These are phyloP conservation scores for Phrynocephalus guinanensis DNA, from an alignment of 2,797 vertebrate species.

Conservation along the genomic window DNA sequence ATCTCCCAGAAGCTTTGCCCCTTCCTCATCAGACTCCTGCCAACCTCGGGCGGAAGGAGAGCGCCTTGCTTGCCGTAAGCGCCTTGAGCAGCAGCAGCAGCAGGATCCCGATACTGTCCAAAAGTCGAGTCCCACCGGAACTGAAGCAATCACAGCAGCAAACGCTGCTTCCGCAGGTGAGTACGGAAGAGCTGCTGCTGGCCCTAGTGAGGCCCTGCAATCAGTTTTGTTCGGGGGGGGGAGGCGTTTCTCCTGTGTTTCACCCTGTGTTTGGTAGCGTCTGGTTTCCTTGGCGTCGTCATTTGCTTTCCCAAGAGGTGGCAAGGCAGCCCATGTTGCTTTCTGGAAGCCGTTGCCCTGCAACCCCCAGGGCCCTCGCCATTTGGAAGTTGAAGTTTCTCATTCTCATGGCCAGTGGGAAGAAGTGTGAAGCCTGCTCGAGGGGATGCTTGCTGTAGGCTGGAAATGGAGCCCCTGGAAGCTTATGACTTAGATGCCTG, in stretches of 20 bases:
- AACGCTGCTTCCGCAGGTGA: constrained; percentile 70
- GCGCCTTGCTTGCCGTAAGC: background rate
- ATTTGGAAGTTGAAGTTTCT: background rate
- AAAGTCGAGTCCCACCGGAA: constrained; percentile 50
- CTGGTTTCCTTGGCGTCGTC: background rate
- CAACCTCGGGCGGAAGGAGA: constrained; percentile 8
- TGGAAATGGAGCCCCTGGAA: background rate
- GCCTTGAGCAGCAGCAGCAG: constrained; percentile 60
- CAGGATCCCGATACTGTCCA: constrained; percentile 68
- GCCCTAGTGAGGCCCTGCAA: too few relatives aligned
- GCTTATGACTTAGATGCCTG: too few relatives aligned
- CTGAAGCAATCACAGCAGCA: constrained; percentile 53
- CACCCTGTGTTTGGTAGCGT: background rate
- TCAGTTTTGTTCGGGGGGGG: background rate
- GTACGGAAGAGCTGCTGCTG: background rate
- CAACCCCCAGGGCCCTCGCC: background rate
- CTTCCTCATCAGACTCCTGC: background rate
- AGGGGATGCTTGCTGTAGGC: too few relatives aligned
- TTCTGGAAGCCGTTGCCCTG: background rate
- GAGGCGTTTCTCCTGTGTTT: background rate
- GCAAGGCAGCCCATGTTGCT: background rate
- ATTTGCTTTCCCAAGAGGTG: background rate
- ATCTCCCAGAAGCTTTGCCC: background rate
- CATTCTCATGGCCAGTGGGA: too few relatives aligned
- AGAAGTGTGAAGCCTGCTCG: too few relatives aligned